Conservation (phyloP, 2,113 vertebrate species). For the Myotis davidii region DNA sequence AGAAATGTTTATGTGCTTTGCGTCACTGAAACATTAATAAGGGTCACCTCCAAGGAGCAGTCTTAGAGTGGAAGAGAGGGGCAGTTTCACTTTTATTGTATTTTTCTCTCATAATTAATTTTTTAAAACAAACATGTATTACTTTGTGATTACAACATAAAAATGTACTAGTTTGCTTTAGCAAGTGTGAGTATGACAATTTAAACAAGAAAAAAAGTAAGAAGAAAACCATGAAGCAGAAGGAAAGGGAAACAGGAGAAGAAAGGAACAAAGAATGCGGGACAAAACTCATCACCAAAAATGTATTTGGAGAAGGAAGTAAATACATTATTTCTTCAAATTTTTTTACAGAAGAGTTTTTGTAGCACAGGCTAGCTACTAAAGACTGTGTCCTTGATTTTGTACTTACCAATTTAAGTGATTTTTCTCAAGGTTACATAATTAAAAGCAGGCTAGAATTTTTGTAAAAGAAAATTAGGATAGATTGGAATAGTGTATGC, state of each 20-base stretch:
- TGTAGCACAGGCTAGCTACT: not conserved
- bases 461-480: conserved; percentile 1
- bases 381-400: not conserved
- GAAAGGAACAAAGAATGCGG: not conserved
- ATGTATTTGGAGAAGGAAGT: not conserved
- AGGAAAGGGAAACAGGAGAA: not conserved
- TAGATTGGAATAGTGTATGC: not conserved
- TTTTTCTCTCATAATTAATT: conserved; percentile 10
- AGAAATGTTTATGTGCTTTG: not conserved
- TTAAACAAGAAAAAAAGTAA: not conserved
- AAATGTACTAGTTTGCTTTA: conserved; percentile 21
- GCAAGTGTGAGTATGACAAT: not conserved
- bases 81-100: conserved; percentile 11
- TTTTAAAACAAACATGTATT: not conserved
- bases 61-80: not conserved
- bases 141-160: not conserved
- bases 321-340: not conserved
- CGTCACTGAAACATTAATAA: not conserved
- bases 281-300: not conserved
- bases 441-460: not conserved
- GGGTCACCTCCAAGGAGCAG: not conserved
- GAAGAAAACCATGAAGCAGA: not conserved
- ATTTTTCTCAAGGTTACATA: conserved; percentile 22
- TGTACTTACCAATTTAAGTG: not conserved
- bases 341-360: conserved; percentile 13